Evolutionary conservation across 2,888 invertebrate species (phyloP).

Genomic region (Tethea ocularis): DNA sequence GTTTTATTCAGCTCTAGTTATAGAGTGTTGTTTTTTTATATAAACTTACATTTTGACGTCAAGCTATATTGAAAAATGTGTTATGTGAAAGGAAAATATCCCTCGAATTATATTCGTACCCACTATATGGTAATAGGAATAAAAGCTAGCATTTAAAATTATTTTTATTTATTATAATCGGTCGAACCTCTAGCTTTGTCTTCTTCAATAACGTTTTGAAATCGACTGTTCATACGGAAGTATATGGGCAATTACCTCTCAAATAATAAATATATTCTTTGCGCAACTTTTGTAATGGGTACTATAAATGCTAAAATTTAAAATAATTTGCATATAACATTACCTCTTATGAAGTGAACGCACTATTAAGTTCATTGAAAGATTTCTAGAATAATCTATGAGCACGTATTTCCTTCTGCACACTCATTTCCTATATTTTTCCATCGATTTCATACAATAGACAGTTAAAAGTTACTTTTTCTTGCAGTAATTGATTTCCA

Average conservation of each 20-base stretch:
- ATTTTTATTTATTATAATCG: no score
- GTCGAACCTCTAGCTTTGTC: no score
- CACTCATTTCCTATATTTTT: neutral
- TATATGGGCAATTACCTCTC: neutral
- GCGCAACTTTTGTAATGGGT: neutral
- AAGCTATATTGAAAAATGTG: no score
- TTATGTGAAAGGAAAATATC: no score
- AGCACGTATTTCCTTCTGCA: neutral
- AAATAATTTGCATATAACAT: neutral
- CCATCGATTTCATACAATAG: conserved; percentile 4
- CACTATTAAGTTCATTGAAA: neutral
- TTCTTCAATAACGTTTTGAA: no score
- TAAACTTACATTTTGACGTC: no score
- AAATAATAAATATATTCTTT: neutral
- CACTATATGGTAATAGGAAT: no score
- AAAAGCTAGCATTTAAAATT: no score
- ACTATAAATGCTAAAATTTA: neutral
- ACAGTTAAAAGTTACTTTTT: neutral
- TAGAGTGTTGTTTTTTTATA: no score
- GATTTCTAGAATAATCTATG: neutral
- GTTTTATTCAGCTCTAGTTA: no score
- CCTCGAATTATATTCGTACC: no score
- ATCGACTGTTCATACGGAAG: no score
- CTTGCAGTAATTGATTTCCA: neutral
- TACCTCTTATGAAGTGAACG: neutral